phyloP scores from a whole-genome alignment of 1,140 invertebrate genomes.

The Hycleus cichorii region DNA sequence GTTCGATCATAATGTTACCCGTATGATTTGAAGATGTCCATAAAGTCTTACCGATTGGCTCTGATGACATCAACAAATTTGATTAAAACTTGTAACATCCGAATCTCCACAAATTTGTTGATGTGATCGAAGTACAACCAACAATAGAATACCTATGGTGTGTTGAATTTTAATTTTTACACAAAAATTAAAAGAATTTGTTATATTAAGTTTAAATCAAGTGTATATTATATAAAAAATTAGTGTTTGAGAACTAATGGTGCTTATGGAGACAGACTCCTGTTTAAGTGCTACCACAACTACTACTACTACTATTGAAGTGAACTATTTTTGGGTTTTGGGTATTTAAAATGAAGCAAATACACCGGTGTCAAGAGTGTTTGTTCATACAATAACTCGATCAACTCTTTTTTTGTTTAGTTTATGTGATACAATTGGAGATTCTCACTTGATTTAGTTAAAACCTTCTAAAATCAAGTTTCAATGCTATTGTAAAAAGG shows the following conservation, averaged over 20 bases:
- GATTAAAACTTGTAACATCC: background rate
- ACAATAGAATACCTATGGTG: background rate
- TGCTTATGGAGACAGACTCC: too few relatives aligned
- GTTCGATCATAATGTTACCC: conserved; percentile 11
- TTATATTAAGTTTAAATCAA: too few relatives aligned
- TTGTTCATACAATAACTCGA: too few relatives aligned
- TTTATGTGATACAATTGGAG: background rate
- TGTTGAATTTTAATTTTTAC: background rate
- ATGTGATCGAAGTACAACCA: background rate
- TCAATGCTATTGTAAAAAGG: background rate
- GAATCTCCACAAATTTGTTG: conserved; percentile 13
- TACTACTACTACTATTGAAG: too few relatives aligned
- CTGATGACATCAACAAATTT: background rate
- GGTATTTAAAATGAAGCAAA: too few relatives aligned
- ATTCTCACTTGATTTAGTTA: conserved; percentile 1
- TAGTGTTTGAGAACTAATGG: too few relatives aligned
- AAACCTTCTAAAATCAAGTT: background rate
- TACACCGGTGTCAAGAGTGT: too few relatives aligned
- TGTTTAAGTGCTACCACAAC: too few relatives aligned
- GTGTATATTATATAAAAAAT: too few relatives aligned
- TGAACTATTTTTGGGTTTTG: too few relatives aligned
- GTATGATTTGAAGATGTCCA: background rate
- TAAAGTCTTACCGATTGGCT: conserved; percentile 2
- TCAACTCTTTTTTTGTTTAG: too few relatives aligned
- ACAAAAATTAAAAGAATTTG: too few relatives aligned